Conservation (phyloP, 2,888 invertebrate species). For the Lepidocyrtinus sp. region DNA sequence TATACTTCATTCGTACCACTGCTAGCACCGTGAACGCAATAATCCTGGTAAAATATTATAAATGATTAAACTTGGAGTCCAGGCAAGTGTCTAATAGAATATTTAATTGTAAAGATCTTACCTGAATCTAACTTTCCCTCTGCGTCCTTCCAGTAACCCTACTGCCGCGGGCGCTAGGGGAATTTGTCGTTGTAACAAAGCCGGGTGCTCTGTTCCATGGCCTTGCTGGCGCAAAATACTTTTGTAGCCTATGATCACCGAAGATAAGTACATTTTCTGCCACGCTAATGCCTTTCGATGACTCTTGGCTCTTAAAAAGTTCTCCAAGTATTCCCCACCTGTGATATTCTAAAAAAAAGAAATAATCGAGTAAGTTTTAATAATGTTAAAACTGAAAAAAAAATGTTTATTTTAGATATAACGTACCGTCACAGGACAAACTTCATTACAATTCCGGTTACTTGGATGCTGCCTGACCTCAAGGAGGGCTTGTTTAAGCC, state of each 20-base stretch:
- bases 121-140: constrained; percentile 53
- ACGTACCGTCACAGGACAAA: constrained; percentile 23
- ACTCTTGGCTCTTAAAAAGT: constrained; percentile 80
- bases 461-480: constrained; percentile 32
- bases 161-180: constrained; percentile 63
- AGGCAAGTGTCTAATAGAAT: no score
- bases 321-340: constrained; percentile 45
- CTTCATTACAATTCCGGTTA: constrained; percentile 9
- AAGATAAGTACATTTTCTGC: constrained; percentile 90
- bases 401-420: not conserved
- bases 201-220: constrained; percentile 56
- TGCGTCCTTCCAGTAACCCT: constrained; percentile 52
- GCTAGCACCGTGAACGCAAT: constrained; percentile 77
- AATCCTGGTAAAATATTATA: constrained; percentile 73
- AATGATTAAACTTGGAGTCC: no score
- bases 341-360: not conserved
- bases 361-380: not conserved
- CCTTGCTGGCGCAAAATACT: constrained; percentile 66
- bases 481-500: no score
- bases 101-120: constrained; percentile 26
- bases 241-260: constrained; percentile 79
- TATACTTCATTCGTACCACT: constrained; percentile 79
- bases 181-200: constrained; percentile 58
- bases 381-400: not conserved
- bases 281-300: constrained; percentile 89